These are phyloP conservation scores for Dermochelys coriacea DNA, from an alignment of 2,797 vertebrate genomes.

Conservation along the genomic window DNA sequence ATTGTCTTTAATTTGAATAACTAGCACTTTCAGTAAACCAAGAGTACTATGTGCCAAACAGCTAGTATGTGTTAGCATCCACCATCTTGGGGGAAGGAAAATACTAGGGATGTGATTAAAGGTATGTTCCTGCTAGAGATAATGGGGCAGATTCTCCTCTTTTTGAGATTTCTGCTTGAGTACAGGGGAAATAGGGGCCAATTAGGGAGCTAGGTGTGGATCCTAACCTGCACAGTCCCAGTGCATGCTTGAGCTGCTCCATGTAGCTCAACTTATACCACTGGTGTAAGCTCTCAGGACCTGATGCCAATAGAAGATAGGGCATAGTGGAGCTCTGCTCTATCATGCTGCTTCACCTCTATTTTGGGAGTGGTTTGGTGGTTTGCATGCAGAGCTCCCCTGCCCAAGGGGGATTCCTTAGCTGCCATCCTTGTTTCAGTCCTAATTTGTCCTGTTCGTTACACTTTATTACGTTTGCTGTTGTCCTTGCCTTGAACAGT, in stretches of 20 bases:
- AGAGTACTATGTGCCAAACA: background rate
- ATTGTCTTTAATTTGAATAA: slow-evolving; percentile 7
- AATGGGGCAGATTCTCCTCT: background rate
- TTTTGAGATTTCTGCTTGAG: background rate
- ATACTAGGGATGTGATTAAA: background rate
- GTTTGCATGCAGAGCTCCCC: accelerated
- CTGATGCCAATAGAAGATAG: background rate
- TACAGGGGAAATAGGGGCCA: background rate
- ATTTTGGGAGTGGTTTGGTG: background rate
- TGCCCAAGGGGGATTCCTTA: background rate
- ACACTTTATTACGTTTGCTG: accelerated
- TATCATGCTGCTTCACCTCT: accelerated
- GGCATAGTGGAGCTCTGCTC: background rate
- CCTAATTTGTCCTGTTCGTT: background rate
- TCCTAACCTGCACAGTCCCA: background rate
- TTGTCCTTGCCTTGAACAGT: background rate
- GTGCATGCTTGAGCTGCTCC: background rate
- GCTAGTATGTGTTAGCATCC: background rate
- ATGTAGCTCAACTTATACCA: background rate
- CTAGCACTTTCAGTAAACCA: background rate
- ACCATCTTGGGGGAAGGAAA: background rate
- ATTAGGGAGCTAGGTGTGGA: background rate
- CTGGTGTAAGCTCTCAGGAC: background rate
- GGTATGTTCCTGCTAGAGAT: background rate
- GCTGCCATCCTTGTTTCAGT: background rate